phyloP scores from a whole-genome alignment of 2,113 vertebrate species.

The Anhinga rufa region DNA sequence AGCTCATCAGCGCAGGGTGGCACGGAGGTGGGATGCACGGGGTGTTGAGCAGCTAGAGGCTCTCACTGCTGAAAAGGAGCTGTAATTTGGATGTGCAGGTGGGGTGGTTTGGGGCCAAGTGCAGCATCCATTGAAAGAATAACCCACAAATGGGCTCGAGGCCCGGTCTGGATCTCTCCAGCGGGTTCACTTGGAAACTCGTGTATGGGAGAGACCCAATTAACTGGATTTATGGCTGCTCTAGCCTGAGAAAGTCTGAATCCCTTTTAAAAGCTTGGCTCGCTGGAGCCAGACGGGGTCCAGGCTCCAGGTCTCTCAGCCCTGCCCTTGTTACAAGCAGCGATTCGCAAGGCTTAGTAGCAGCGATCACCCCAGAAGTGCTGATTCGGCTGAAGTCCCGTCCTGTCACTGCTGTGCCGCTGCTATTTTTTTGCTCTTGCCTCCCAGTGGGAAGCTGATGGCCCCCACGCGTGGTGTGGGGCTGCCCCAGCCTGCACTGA shows the following conservation, averaged over 20 bases:
- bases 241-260: slow-evolving; percentile 65
- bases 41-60: neutral
- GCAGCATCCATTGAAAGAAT: slow-evolving; percentile 10
- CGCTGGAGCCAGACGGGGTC: slow-evolving; percentile 11
- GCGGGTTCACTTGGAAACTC: slow-evolving; percentile 38
- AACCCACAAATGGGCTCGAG: neutral
- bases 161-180: slow-evolving; percentile 23
- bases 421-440: neutral
- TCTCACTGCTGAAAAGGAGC: neutral
- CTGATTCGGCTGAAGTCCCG: neutral
- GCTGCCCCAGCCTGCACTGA: neutral
- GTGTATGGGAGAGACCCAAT: slow-evolving; percentile 56
- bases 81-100: neutral
- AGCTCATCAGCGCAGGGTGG: neutral
- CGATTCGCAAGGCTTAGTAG: slow-evolving; percentile 14
- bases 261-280: slow-evolving; percentile 54
- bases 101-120: slow-evolving; percentile 21
- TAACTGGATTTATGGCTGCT: slow-evolving; percentile 63
- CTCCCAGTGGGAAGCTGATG: neutral
- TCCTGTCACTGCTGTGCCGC: neutral
- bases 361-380: neutral
- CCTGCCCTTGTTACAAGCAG: neutral
- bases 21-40: fast-evolving
- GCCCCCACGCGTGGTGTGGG: neutral
- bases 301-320: slow-evolving; percentile 45